Evolutionary conservation across 2,113 vertebrate genomes (phyloP).

Genomic region (Gymnocephalus cernua): DNA sequence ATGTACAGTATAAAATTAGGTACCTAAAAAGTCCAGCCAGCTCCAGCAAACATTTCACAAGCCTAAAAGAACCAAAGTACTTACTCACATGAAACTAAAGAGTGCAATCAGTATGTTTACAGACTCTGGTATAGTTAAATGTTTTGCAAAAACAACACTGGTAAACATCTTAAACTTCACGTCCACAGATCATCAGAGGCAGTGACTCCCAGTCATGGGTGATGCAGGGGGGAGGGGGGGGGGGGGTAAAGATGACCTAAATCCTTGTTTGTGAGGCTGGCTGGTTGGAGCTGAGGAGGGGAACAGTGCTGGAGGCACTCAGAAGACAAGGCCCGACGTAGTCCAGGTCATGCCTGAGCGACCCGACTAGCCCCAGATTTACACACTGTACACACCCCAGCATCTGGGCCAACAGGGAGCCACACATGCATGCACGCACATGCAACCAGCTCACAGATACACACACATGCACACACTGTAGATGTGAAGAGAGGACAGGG

Average conservation of each 20-base stretch:
- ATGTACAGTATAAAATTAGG: not conserved
- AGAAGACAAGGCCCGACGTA: slow-evolving; percentile 76
- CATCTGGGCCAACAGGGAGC: slow-evolving; percentile 75
- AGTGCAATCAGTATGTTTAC: not conserved
- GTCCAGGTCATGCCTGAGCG: slow-evolving; percentile 81
- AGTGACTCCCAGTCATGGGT: slow-evolving; percentile 49
- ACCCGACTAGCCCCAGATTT: slow-evolving; percentile 80
- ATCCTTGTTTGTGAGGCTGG: slow-evolving; percentile 78
- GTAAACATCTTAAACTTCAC: slow-evolving; percentile 32
- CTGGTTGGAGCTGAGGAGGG: slow-evolving; percentile 68
- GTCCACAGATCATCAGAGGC: slow-evolving; percentile 30
- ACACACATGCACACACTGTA: slow-evolving; percentile 49
- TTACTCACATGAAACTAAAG: not conserved
- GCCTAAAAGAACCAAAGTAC: not conserved
- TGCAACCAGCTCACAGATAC: slow-evolving; percentile 15
- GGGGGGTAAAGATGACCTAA: slow-evolving; percentile 73
- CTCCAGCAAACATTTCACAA: not conserved
- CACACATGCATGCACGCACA: slow-evolving; percentile 17
- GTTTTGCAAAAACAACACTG: not conserved
- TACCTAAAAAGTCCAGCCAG: not conserved
- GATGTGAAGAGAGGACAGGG: slow-evolving; percentile 72
- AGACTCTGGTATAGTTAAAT: not conserved
- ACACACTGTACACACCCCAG: slow-evolving; percentile 79
- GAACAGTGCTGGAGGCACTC: slow-evolving; percentile 77
- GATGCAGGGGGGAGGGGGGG: slow-evolving; percentile 34